A percentile compares a stretch with the other conserved stretches of the same genome.
Evolutionary conservation across 2,113 vertebrate species (phyloP).

Genomic region (Canis aureus): DNA sequence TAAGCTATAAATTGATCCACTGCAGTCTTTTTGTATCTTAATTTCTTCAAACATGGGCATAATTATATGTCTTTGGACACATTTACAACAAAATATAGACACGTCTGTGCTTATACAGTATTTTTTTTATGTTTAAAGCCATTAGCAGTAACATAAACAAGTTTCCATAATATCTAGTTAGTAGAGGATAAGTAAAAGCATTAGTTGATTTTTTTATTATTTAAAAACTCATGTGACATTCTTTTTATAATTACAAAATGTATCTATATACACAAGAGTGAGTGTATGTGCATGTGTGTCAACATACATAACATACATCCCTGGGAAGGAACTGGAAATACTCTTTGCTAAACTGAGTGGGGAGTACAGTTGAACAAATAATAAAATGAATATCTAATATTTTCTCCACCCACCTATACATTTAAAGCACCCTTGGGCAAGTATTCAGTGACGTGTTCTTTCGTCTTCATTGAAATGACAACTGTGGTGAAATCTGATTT

Average conservation of each 20-base stretch:
- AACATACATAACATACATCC: background rate
- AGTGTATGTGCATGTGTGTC: background rate
- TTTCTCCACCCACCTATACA: background rate
- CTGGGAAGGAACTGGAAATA: background rate
- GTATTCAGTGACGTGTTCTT: background rate
- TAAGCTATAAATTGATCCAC: background rate
- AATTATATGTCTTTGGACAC: slow-evolving; percentile 14
- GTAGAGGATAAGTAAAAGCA: background rate
- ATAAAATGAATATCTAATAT: slow-evolving; percentile 17
- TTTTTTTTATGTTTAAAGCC: slow-evolving; percentile 17
- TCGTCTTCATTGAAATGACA: background rate
- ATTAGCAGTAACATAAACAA: background rate
- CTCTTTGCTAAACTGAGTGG: background rate
- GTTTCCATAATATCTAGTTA: slow-evolving; percentile 15
- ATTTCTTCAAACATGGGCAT: background rate
- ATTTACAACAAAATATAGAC: slow-evolving; percentile 31
- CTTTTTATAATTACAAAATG: background rate
- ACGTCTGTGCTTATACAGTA: background rate
- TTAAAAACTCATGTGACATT: background rate
- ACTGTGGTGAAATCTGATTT: slow-evolving; percentile 22
- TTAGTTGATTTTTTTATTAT: slow-evolving; percentile 9
- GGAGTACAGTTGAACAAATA: background rate
- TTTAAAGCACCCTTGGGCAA: background rate
- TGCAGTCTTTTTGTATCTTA: background rate
- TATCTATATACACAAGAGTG: background rate